Percentiles rank a stretch among this genome's conserved stretches.
These are phyloP conservation scores for Parelbella ahira DNA, from an alignment of 2,888 invertebrate genomes.

Conservation along the genomic window DNA sequence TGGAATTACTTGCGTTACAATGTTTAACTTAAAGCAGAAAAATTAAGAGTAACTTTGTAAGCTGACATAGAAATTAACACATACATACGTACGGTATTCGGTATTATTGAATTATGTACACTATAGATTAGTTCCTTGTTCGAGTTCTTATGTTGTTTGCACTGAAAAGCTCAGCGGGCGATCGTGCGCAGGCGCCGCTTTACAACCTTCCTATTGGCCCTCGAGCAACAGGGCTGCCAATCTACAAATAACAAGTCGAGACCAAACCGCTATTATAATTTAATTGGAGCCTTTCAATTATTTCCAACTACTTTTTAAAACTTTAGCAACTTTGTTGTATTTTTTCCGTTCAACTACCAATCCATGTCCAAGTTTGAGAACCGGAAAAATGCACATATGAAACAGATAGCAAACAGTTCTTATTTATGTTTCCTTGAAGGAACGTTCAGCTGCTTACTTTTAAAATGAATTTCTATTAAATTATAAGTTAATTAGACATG, in stretches of 20 bases:
- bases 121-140: slow-evolving; percentile 27
- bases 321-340: slow-evolving; percentile 3
- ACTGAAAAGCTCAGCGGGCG: slow-evolving; percentile 65
- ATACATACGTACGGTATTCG: too few relatives aligned
- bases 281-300: slow-evolving; percentile 50
- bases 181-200: slow-evolving; percentile 67
- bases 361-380: not conserved
- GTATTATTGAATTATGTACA: not conserved
- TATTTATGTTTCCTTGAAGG: not conserved
- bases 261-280: slow-evolving; percentile 60
- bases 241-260: slow-evolving; percentile 61
- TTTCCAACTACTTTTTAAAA: slow-evolving; percentile 21
- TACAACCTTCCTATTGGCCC: slow-evolving; percentile 69
- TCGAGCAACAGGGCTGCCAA: slow-evolving; percentile 71
- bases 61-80: too few relatives aligned
- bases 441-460: not conserved
- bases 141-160: slow-evolving; percentile 50
- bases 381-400: slow-evolving; percentile 5
- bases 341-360: too few relatives aligned
- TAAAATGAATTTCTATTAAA: not conserved
- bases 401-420: not conserved
- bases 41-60: too few relatives aligned
- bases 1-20: too few relatives aligned
- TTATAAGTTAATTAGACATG: slow-evolving; percentile 3
- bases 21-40: slow-evolving; percentile 4